Evolutionary conservation across 1,140 invertebrate genomes (phyloP), one percentile per base, ranked within the genome.

Genomic region (Bilobella aurantiaca): DNA sequence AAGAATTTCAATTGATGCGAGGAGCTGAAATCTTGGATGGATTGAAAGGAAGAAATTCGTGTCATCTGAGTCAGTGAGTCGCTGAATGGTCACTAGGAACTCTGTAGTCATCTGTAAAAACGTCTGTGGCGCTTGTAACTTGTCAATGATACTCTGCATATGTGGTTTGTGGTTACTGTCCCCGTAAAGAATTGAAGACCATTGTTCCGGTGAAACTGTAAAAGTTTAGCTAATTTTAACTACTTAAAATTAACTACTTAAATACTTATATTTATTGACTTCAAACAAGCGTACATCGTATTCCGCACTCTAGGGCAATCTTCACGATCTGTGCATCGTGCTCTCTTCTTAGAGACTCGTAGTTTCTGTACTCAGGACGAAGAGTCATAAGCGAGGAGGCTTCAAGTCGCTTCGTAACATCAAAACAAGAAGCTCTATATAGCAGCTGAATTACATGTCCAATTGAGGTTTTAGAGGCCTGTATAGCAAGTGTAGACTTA

Each of bases 301-400:
- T 79, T 14, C 96, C 96, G 21, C 94, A 93, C 79, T 99, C 96
- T 0, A 93, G 93, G 0, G 96, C 96, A 72, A 99, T 98, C 79
- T 95, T 91, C 8, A 96, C 91, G 72, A 96, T 96, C 78, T 99
- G 96, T n/a, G 93, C 89, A 78, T 99, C 96, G 74, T 99, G 96
- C 76, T 98, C 96, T 0, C 93, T 81, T 60, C 96, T 82, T 21
- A 99, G 76, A 2, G 89, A 85, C 67, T 98, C 94, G 58, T 71
- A 71, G 61, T 65, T 91, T 18, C 95, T 84, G 75, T 96, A 99
- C 75, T 99, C 95, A 75, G 98, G 93, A 77, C 98, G 98, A 3
- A 99, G 76, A 78, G 98, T 94, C 96, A 99, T 99, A 34, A 99
- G 78, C 1, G 95, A 98, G 0, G 95, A 98, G 79, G 98, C 94